Evolutionary conservation across 2,797 vertebrate genomes (phyloP).

Genomic region (Gila robusta): DNA sequence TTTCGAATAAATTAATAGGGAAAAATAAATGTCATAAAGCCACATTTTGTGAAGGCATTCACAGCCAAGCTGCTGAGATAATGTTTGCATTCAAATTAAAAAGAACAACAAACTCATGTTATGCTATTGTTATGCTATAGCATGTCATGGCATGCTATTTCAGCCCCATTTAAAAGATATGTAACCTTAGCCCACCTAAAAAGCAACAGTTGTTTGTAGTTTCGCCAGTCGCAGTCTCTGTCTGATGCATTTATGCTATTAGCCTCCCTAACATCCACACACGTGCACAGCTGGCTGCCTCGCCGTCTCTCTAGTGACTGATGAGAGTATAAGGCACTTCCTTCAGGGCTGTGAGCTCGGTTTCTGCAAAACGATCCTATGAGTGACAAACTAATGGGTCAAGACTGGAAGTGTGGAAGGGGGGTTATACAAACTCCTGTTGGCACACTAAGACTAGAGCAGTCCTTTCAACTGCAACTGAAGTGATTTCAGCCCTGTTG

Average conservation of each 20-base stretch:
- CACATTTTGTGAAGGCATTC: not conserved
- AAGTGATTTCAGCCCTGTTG: constrained; percentile 36
- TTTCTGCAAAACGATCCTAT: constrained; percentile 71
- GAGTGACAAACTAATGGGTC: constrained; percentile 69
- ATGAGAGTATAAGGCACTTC: constrained; percentile 74
- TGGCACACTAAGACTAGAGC: constrained; percentile 30
- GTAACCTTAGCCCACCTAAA: constrained; percentile 67
- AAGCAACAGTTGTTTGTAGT: constrained; percentile 59
- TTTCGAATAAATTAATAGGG: not conserved
- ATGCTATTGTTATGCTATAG: no score
- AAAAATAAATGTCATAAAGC: constrained; percentile 10
- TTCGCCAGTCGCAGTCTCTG: constrained; percentile 70
- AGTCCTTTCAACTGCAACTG: constrained; percentile 31
- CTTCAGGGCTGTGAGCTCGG: constrained; percentile 68
- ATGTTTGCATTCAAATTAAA: constrained; percentile 11
- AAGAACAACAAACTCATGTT: not conserved
- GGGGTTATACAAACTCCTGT: constrained; percentile 40
- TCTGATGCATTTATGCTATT: constrained; percentile 70
- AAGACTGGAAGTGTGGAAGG: constrained; percentile 58
- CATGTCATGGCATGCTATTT: not conserved
- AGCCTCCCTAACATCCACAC: constrained; percentile 31
- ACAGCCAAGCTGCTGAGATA: not conserved
- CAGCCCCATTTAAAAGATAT: constrained; percentile 64
- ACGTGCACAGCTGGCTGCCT: constrained; percentile 47
- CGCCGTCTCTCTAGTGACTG: constrained; percentile 67